These are phyloP conservation scores for Atrina japonica DNA, from an alignment of 2,888 invertebrate species.

Conservation along the genomic window DNA sequence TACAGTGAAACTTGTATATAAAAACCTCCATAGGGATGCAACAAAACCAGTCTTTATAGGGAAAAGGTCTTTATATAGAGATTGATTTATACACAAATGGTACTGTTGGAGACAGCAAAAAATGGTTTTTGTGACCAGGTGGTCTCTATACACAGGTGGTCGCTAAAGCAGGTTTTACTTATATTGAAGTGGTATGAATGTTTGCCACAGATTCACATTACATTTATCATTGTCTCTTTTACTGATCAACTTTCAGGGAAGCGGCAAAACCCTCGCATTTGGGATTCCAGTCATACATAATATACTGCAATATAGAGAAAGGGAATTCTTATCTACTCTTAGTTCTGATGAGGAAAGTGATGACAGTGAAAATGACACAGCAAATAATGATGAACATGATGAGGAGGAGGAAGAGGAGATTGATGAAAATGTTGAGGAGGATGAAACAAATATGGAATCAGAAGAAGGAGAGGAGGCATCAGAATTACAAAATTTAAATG, in stretches of 20 bases:
- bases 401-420: constrained; percentile 37
- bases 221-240: too few relatives aligned
- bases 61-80: too few relatives aligned
- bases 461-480: constrained; percentile 8
- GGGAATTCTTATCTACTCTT: constrained; percentile 50
- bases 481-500: neutral
- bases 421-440: constrained; percentile 34
- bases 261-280: constrained; percentile 99
- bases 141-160: too few relatives aligned
- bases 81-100: too few relatives aligned
- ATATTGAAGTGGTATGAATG: too few relatives aligned
- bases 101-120: too few relatives aligned
- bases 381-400: constrained; percentile 37
- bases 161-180: too few relatives aligned
- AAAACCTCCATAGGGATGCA: too few relatives aligned
- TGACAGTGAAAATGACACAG: constrained; percentile 40
- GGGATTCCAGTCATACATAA: constrained; percentile 95
- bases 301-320: constrained; percentile 84
- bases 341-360: constrained; percentile 33
- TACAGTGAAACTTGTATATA: too few relatives aligned
- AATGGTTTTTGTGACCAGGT: too few relatives aligned
- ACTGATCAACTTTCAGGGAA: constrained; percentile 86
- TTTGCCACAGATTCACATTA: too few relatives aligned
- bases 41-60: too few relatives aligned
- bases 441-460: constrained; percentile 11